Percentiles rank a stretch among this genome's conserved stretches.
These are phyloP conservation scores for Otis tarda DNA, from an alignment of 2,113 vertebrate species.

Conservation along the genomic window DNA sequence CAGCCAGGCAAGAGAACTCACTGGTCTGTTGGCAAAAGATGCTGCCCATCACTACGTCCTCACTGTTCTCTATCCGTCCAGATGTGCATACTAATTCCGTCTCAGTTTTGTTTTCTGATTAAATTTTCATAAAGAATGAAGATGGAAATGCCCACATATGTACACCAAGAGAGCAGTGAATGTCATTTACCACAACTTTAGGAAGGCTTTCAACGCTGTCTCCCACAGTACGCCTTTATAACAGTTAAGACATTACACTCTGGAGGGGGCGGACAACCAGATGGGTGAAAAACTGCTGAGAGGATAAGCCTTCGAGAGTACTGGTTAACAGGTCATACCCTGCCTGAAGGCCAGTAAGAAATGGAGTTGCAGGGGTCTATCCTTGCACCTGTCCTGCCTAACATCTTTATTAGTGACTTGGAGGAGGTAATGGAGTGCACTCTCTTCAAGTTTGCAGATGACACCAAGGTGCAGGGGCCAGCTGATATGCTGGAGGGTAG, in stretches of 20 bases:
- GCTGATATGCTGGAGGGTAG: not conserved
- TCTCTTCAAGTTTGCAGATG: not conserved
- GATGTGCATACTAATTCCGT: not conserved
- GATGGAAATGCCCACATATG: not conserved
- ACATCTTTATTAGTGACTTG: not conserved
- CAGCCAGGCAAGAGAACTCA: not conserved
- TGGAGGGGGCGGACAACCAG: not conserved
- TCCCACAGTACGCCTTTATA: not conserved
- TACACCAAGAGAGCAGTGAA: not conserved
- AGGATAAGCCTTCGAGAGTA: not conserved
- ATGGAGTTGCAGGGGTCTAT: not conserved
- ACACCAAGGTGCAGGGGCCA: not conserved
- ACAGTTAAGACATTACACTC: not conserved
- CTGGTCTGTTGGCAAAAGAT: not conserved
- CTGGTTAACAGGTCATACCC: not conserved
- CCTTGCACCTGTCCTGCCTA: not conserved
- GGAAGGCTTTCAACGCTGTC: not conserved
- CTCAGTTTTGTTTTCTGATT: not conserved
- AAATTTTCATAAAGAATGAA: not conserved
- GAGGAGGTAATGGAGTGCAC: not conserved
- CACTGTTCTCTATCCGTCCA: not conserved
- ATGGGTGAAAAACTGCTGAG: not conserved
- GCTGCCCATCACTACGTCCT: rapidly evolving
- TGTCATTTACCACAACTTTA: not conserved
- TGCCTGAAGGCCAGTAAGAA: not conserved